phyloP scores from a whole-genome alignment of 2,888 invertebrate species.

The Anoncus sp. region DNA sequence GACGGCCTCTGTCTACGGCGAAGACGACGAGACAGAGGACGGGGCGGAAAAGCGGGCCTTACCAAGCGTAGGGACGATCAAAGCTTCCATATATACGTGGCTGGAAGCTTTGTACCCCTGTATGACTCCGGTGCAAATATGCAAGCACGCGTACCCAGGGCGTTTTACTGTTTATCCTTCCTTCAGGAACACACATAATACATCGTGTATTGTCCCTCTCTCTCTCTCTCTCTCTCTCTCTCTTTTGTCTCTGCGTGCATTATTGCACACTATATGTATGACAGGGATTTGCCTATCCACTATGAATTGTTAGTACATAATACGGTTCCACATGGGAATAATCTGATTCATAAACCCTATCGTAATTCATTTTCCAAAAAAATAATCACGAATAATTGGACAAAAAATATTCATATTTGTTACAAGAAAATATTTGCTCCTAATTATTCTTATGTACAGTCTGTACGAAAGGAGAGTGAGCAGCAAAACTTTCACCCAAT shows the following conservation, averaged over 20 bases:
- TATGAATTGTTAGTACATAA: not conserved
- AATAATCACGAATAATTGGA: no score
- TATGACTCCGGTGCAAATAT: conserved; percentile 62
- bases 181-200: conserved; percentile 16
- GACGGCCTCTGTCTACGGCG: conserved; percentile 30
- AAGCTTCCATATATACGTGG: conserved; percentile 58
- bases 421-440: no score
- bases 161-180: conserved; percentile 44
- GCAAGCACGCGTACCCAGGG: conserved; percentile 52
- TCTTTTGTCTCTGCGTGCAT: conserved; percentile 13
- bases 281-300: not conserved
- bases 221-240: conserved; percentile 27
- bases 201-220: conserved; percentile 17
- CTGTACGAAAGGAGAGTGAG: no score
- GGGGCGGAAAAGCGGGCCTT: conserved; percentile 15
- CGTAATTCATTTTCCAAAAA: no score
- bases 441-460: no score
- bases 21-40: conserved; percentile 25
- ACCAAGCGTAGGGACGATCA: conserved; percentile 59
- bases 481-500: no score
- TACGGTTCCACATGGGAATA: not conserved
- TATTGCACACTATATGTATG: not conserved
- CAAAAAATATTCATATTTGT: no score
- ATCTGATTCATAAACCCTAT: not conserved
- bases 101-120: conserved; percentile 54